phyloP scores from a whole-genome alignment of 2,888 invertebrate species.

The Danaus chrysippus region DNA sequence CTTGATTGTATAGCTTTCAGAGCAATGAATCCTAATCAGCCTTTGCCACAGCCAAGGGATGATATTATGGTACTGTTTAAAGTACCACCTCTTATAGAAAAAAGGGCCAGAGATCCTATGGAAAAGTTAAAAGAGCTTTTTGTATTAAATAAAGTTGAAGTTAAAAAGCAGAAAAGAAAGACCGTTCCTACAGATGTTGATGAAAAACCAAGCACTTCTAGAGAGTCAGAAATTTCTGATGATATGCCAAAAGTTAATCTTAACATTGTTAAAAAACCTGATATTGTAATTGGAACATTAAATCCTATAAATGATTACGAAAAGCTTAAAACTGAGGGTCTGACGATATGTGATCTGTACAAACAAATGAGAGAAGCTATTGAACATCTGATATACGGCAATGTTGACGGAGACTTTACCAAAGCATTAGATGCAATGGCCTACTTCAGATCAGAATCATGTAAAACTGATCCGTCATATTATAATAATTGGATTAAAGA shows the following conservation, averaged over 20 bases:
- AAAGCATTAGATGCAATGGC: constrained; percentile 60
- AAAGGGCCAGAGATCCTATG: constrained; percentile 64
- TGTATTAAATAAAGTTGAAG: constrained; percentile 63
- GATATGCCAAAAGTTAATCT: constrained; percentile 52
- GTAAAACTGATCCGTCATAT: constrained; percentile 49
- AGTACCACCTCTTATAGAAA: constrained; percentile 69
- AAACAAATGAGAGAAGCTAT: constrained; percentile 59
- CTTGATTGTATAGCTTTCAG: constrained; percentile 79
- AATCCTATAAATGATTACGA: constrained; percentile 81
- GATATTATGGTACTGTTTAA: constrained; percentile 72
- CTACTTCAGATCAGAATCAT: constrained; percentile 59
- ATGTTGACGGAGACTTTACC: constrained; percentile 57
- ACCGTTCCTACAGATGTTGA: constrained; percentile 26
- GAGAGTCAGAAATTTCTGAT: constrained; percentile 24
- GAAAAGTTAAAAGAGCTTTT: constrained; percentile 72
- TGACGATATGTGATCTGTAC: constrained; percentile 47
- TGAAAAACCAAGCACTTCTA: constrained; percentile 33
- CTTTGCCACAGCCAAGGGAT: constrained; percentile 73
- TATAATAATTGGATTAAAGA: constrained; percentile 66
- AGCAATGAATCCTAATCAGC: constrained; percentile 79
- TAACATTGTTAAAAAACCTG: constrained; percentile 34
- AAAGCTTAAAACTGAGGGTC: constrained; percentile 60
- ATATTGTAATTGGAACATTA: constrained; percentile 74
- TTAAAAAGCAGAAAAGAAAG: constrained; percentile 48
- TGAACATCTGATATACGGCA: constrained; percentile 58